Evolutionary conservation across 2,888 invertebrate species (phyloP).

Genomic region (Stenurella melanura): DNA sequence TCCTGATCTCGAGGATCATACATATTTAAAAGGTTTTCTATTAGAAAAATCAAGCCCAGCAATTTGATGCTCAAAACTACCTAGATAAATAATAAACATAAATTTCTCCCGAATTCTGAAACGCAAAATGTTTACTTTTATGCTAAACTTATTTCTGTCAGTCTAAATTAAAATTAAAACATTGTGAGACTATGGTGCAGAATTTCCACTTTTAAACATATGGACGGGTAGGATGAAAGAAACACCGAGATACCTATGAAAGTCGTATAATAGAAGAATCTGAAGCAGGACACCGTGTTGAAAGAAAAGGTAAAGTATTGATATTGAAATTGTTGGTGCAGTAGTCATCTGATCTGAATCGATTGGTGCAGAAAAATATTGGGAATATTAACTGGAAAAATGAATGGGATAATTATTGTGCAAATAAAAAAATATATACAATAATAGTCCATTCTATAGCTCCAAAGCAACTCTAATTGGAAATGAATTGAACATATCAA

Average conservation of each 20-base stretch:
- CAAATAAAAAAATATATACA: background rate
- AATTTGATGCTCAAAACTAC: too few species aligned
- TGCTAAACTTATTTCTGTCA: background rate
- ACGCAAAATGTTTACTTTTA: too few species aligned
- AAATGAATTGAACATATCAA: too few species aligned
- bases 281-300: slow-evolving; percentile 24
- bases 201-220: background rate
- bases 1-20: too few species aligned
- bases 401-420: slow-evolving; percentile 22
- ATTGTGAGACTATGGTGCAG: background rate
- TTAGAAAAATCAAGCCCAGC: too few species aligned
- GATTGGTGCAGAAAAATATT: slow-evolving; percentile 26
- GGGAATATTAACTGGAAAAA: slow-evolving; percentile 32
- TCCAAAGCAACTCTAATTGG: too few species aligned
- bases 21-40: too few species aligned
- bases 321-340: slow-evolving; percentile 29
- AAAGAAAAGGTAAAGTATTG: slow-evolving; percentile 26
- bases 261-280: slow-evolving; percentile 33
- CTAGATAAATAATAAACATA: too few species aligned
- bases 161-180: background rate
- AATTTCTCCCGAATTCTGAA: too few species aligned
- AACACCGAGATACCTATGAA: slow-evolving; percentile 35
- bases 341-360: slow-evolving; percentile 33
- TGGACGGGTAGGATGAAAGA: background rate
- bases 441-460: background rate